Evolutionary conservation across 1,140 invertebrate species (phyloP), one percentile per base, ranked within the genome.

Genomic region (Dinothrombium tinctorium): DNA sequence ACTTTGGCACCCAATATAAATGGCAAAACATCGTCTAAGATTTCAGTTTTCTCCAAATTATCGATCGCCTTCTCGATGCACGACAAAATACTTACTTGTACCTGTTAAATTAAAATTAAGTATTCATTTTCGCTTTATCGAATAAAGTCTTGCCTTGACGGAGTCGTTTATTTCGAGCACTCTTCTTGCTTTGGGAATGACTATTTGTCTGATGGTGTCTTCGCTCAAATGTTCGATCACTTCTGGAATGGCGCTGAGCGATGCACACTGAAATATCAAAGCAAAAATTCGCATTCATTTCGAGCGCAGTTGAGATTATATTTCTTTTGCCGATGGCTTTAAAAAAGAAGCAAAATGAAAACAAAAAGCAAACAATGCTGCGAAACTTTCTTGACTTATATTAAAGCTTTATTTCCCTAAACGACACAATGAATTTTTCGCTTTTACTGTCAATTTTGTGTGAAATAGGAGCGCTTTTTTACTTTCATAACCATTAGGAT

Each of bases 11-110:
- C 74, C 45, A 73, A 76, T 12, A 95, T 63, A 40, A 92, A 66
- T 0, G 84, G 86, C 47, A 94, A 65, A 0, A 95, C 79, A 48
- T 87, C 77, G 49, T 92, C 86, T 45, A 87, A 71, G 35, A 94
- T 82, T 53, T 80, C 74, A 37, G 72, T 69, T 49, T 80, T 75
- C 47, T 92, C 84, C 41, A 95, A 62, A 40, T 80, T 72, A 47
- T 76, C 70, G 33, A 89, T 59, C 2, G 76, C 76, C 41, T 70
- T 69, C 52, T 81, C 76, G 25, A 76, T 46, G 36, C 55, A 56
- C 2, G 48, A 47, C 14, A 59, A 43, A 7, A 58, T 53, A 33
- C 53, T 59, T 31, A 53, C 49, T 42, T 56, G 56, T 8, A 55
- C 54, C 54, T 57, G 46, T 22, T 9, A 11, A 20, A 25, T n/a